A percentile compares a stretch with the other conserved stretches of the same genome.
These are phyloP conservation scores for Taphrorychus bicolor DNA, from an alignment of 2,888 invertebrate species.

Conservation along the genomic window DNA sequence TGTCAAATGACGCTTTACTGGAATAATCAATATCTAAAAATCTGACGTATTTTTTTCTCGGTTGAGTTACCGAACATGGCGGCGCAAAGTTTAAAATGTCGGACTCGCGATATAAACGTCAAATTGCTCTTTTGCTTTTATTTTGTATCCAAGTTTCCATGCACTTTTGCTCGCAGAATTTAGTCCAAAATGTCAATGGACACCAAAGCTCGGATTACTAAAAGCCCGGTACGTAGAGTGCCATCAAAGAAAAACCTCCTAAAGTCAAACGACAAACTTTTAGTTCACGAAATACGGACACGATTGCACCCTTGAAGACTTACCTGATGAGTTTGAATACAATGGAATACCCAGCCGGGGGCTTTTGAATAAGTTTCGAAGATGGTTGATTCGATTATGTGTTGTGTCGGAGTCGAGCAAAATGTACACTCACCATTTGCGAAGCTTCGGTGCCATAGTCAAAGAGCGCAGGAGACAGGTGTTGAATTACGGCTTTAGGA, in stretches of 20 bases:
- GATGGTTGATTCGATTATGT: conserved; percentile 44
- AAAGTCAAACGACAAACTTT: background rate
- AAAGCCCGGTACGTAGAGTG: conserved; percentile 25
- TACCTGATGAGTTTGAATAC: conserved; percentile 44
- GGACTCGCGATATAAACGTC: too few relatives aligned
- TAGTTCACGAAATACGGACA: conserved; percentile 48
- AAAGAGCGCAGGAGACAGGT: conserved; percentile 51
- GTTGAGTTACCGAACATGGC: too few relatives aligned
- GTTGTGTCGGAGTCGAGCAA: conserved; percentile 49
- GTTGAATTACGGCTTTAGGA: conserved; percentile 44
- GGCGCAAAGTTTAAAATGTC: too few relatives aligned
- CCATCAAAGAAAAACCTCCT: too few relatives aligned
- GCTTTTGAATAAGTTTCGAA: conserved; percentile 31
- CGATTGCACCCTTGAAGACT: conserved; percentile 46
- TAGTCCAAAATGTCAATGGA: conserved; percentile 12
- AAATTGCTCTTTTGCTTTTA: too few relatives aligned
- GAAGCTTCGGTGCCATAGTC: conserved; percentile 51
- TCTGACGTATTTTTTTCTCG: too few relatives aligned
- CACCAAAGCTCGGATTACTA: background rate
- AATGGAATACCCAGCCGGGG: conserved; percentile 38
- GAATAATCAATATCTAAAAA: too few relatives aligned
- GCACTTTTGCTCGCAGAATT: too few relatives aligned
- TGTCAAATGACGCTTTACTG: too few relatives aligned
- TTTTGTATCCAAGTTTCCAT: too few relatives aligned
- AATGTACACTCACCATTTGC: conserved; percentile 49